A percentile compares a stretch with the other conserved stretches of the same genome.
Evolutionary conservation across 2,888 invertebrate species (phyloP).

Genomic region (Lottia scabra): DNA sequence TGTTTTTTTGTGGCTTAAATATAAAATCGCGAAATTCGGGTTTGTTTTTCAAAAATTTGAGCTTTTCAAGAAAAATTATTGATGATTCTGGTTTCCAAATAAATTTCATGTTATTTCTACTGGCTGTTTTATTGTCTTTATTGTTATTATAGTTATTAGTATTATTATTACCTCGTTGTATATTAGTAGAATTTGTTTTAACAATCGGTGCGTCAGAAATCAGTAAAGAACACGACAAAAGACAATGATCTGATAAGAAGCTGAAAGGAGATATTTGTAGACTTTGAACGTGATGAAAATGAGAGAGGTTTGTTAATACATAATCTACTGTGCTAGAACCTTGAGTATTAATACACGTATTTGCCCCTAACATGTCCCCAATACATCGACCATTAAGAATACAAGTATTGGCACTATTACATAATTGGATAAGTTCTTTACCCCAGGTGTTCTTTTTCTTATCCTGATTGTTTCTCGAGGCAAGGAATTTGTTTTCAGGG

Average conservation of each 20-base stretch:
- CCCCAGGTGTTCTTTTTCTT: constrained; percentile 12
- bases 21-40: too few species aligned
- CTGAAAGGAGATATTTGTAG: not conserved
- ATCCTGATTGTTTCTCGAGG: constrained; percentile 5
- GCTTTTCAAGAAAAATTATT: too few species aligned
- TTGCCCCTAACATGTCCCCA: constrained; percentile 12
- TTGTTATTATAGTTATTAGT: too few species aligned
- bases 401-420: constrained; percentile 11
- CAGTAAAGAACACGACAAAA: too few species aligned
- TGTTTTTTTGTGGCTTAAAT: too few species aligned
- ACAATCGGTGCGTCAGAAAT: too few species aligned
- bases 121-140: too few species aligned
- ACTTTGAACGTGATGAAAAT: not conserved
- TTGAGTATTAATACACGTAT: constrained; percentile 14
- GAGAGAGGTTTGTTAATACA: not conserved
- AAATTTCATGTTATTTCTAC: too few species aligned
- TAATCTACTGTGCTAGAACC: constrained; percentile 19
- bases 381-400: constrained; percentile 24
- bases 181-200: too few species aligned
- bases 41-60: too few species aligned
- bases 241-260: not conserved
- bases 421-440: constrained; percentile 15
- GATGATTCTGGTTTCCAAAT: too few species aligned
- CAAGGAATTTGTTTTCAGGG: not conserved
- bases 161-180: too few species aligned